These are phyloP conservation scores for Pachycephala philippinensis DNA, from an alignment of 2,113 vertebrate genomes.

Conservation along the genomic window DNA sequence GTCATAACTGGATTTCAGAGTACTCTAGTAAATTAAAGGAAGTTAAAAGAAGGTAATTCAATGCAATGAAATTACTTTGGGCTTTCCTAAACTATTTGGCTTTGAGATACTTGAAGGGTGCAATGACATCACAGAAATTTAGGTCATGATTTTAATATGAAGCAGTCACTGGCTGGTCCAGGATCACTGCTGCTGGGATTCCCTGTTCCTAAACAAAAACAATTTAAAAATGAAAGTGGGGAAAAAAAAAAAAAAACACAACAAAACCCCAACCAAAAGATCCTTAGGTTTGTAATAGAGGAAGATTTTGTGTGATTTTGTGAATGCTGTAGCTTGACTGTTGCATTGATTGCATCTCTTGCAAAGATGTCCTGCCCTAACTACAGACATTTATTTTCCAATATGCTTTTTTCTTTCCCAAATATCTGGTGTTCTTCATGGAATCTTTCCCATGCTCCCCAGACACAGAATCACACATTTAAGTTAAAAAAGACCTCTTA, in stretches of 20 bases:
- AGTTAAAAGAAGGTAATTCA: not conserved
- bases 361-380: not conserved
- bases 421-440: not conserved
- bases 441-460: not conserved
- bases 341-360: not conserved
- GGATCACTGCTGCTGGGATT: not conserved
- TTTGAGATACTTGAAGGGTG: not conserved
- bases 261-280: accelerated
- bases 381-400: not conserved
- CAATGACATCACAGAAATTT: not conserved
- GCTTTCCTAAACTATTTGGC: not conserved
- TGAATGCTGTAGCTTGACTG: not conserved
- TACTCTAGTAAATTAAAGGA: not conserved
- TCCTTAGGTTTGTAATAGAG: not conserved
- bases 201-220: not conserved
- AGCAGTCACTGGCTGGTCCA: not conserved
- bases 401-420: not conserved
- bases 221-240: not conserved
- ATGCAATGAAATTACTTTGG: not conserved
- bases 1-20: not conserved
- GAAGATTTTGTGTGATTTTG: not conserved
- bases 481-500: not conserved
- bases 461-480: not conserved
- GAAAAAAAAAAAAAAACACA: accelerated
- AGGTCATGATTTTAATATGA: not conserved